Evolutionary conservation across 2,113 vertebrate genomes (phyloP).

Genomic region (Polyodon spathula): DNA sequence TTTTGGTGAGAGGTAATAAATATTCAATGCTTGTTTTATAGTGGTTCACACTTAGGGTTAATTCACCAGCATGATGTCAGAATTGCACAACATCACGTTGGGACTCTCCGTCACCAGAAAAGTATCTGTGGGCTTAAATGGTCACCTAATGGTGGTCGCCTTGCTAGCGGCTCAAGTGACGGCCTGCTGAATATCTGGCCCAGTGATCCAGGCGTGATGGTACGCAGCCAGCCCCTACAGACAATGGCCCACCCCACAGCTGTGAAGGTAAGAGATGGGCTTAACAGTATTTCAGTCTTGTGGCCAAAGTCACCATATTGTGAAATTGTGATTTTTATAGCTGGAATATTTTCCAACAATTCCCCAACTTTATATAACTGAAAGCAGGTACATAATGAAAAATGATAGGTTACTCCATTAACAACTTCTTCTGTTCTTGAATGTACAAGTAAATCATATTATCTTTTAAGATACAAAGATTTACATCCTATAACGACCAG

Average conservation of each 20-base stretch:
- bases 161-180: slow-evolving; percentile 57
- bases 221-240: slow-evolving; percentile 31
- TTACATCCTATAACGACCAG: too few species aligned
- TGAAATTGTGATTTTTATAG: too few species aligned
- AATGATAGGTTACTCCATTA: too few species aligned
- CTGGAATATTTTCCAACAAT: too few species aligned
- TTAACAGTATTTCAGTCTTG: neutral
- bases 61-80: slow-evolving; percentile 54
- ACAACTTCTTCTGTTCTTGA: too few species aligned
- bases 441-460: too few species aligned
- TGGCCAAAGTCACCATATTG: neutral
- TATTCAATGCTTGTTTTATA: slow-evolving; percentile 29
- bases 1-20: too few species aligned
- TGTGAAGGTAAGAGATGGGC: slow-evolving; percentile 58
- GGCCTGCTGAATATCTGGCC: slow-evolving; percentile 58
- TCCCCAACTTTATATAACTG: too few species aligned
- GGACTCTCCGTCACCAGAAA: slow-evolving; percentile 36
- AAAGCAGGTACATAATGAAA: too few species aligned
- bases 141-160: slow-evolving; percentile 40
- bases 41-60: slow-evolving; percentile 56
- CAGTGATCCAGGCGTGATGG: slow-evolving; percentile 26
- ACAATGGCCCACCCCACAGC: slow-evolving; percentile 50
- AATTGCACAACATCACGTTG: slow-evolving; percentile 32
- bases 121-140: slow-evolving; percentile 63
- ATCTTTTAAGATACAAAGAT: too few species aligned